These are phyloP conservation scores for Callorhinus ursinus DNA, from an alignment of 2,113 vertebrate species.

Conservation along the genomic window DNA sequence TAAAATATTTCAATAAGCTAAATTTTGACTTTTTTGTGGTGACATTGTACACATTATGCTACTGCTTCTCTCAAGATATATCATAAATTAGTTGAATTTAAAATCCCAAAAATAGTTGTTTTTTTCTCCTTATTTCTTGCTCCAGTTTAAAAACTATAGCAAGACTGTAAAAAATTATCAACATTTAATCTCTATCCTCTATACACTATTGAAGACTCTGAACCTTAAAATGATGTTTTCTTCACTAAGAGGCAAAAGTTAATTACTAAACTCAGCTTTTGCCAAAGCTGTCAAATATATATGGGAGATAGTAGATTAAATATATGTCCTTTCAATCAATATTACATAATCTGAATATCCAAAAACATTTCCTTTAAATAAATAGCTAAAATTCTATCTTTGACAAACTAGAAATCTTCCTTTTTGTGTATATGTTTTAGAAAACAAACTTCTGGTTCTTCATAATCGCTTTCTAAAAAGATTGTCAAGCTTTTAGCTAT, in stretches of 20 bases:
- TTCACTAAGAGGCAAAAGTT: not conserved
- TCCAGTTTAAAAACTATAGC: not conserved
- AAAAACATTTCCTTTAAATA: not conserved
- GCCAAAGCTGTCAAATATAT: not conserved
- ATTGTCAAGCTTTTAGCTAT: not conserved
- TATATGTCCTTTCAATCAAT: not conserved
- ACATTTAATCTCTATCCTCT: not conserved
- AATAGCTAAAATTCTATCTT: not conserved
- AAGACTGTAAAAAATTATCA: not conserved
- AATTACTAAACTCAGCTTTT: not conserved
- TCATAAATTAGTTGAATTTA: not conserved
- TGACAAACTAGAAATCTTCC: not conserved
- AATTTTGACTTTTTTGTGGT: not conserved
- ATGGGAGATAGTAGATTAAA: not conserved
- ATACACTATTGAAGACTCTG: not conserved
- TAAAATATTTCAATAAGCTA: not conserved
- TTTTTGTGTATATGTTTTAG: not conserved
- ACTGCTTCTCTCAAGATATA: not conserved
- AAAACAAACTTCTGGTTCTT: not conserved
- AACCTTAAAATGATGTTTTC: not conserved
- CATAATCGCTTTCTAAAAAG: not conserved
- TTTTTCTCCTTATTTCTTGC: not conserved
- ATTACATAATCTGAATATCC: not conserved
- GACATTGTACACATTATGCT: not conserved
- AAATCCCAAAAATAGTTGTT: not conserved